Conservation (phyloP, 2,797 vertebrate species). For the Adelosebastes latens region DNA sequence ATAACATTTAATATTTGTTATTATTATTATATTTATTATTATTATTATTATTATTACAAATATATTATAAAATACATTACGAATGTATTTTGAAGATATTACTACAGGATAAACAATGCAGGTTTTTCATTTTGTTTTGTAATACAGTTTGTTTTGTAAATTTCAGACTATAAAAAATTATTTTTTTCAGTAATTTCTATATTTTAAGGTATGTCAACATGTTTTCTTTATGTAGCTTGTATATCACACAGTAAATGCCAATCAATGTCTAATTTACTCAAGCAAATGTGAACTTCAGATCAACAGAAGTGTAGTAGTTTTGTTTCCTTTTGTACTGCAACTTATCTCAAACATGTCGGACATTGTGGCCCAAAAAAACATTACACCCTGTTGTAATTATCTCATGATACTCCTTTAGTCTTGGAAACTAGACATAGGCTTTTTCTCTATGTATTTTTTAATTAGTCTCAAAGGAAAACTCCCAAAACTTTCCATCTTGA, state of each 20-base stretch:
- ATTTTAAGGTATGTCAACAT: no score
- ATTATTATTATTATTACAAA: neutral
- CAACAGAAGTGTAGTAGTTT: neutral
- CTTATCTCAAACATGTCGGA: neutral
- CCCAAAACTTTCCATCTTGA: neutral
- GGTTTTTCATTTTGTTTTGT: neutral
- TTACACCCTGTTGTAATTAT: neutral
- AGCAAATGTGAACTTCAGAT: neutral
- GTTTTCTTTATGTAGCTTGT: neutral
- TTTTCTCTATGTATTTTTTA: neutral
- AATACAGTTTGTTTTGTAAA: neutral
- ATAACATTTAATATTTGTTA: neutral
- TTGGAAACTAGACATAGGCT: neutral
- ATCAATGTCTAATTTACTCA: neutral
- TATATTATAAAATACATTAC: neutral
- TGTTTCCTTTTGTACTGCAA: neutral
- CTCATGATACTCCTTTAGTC: neutral
- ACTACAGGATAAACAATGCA: neutral
- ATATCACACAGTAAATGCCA: neutral
- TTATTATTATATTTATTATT: neutral
- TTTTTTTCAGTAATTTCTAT: no score
- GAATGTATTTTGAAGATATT: neutral
- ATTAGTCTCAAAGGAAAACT: conserved; percentile 22
- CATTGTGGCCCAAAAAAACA: neutral
- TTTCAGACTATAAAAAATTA: no score